Evolutionary conservation across 2,888 invertebrate species (phyloP).

Genomic region (Priocnemis perturbator): DNA sequence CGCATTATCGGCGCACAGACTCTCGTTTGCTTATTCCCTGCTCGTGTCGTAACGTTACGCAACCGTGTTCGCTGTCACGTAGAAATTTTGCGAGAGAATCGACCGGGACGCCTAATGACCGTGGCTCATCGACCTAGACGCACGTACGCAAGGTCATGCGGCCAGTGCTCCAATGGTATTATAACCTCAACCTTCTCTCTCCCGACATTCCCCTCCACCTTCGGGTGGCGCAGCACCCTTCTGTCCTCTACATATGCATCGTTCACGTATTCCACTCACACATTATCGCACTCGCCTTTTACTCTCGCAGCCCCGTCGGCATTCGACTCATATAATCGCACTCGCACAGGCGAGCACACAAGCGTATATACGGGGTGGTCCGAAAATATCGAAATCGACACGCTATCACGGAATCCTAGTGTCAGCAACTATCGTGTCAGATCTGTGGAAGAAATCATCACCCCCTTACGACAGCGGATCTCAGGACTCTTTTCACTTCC

Average conservation of each 20-base stretch:
- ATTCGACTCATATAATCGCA: no score
- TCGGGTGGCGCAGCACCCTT: slow-evolving; percentile 27
- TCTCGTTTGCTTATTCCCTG: neutral
- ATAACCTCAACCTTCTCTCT: slow-evolving; percentile 63
- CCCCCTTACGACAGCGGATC: no score
- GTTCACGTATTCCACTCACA: slow-evolving; percentile 14
- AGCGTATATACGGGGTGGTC: no score
- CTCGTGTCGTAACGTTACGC: slow-evolving; percentile 5
- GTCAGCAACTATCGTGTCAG: no score
- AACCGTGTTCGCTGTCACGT: slow-evolving; percentile 12
- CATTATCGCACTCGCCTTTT: slow-evolving; percentile 35
- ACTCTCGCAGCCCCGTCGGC: no score
- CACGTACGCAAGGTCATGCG: slow-evolving; percentile 71
- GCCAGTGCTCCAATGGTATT: slow-evolving; percentile 71
- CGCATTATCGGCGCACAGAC: neutral
- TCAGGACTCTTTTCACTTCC: no score
- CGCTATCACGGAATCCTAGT: no score
- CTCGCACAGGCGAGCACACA: no score
- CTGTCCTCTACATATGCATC: slow-evolving; percentile 4
- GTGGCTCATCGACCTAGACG: slow-evolving; percentile 66
- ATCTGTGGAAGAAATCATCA: no score
- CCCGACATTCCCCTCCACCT: slow-evolving; percentile 12
- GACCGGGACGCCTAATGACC: slow-evolving; percentile 49
- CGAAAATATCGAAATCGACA: no score
- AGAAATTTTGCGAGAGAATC: slow-evolving; percentile 27